Conservation (phyloP, 2,797 vertebrate species). For the Nyctalus aviator region DNA sequence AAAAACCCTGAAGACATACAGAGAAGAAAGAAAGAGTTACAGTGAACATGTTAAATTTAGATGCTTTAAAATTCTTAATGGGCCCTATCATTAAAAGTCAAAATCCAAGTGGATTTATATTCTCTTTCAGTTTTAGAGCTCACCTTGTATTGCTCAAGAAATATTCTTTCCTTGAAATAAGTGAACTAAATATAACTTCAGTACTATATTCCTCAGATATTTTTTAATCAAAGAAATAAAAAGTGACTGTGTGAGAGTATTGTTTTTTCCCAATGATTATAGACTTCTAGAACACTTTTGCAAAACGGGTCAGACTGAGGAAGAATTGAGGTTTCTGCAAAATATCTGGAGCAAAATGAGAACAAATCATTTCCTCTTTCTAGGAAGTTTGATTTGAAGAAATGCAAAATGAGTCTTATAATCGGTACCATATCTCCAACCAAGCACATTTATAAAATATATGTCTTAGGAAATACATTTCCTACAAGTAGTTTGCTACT, state of each 20-base stretch:
- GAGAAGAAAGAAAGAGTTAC: not conserved
- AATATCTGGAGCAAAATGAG: slow-evolving; percentile 23
- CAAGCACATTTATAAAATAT: not conserved
- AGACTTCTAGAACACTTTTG: slow-evolving; percentile 35
- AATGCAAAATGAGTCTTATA: not conserved
- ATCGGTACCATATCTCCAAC: not conserved
- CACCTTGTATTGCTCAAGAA: not conserved
- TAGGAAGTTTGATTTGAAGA: not conserved
- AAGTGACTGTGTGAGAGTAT: not conserved
- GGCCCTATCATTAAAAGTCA: not conserved
- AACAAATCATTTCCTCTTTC: not conserved
- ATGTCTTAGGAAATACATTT: not conserved
- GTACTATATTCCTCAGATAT: not conserved
- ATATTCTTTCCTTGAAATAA: not conserved
- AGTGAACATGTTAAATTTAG: slow-evolving; percentile 40
- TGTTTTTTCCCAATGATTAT: not conserved
- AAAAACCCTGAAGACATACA: not conserved
- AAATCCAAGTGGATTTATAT: slow-evolving; percentile 25
- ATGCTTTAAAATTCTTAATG: slow-evolving; percentile 25
- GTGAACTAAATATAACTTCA: not conserved
- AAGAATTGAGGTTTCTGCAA: not conserved
- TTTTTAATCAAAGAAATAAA: slow-evolving; percentile 32
- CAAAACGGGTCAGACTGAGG: not conserved
- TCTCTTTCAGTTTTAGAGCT: slow-evolving; percentile 35
- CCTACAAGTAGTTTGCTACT: not conserved